Evolutionary conservation across 2,888 invertebrate species (phyloP).

Genomic region (Dromius quadrimaculatus): DNA sequence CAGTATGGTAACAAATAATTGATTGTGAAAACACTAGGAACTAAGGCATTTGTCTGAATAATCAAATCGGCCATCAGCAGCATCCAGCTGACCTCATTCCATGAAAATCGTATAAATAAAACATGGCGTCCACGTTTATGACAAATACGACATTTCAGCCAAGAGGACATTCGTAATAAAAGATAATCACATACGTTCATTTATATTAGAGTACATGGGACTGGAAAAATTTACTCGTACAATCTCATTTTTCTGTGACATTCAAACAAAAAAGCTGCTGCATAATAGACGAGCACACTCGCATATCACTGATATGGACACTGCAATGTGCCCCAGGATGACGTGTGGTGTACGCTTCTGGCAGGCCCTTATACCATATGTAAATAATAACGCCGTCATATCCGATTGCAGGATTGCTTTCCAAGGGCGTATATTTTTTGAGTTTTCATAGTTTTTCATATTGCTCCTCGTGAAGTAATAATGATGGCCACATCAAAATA

Average conservation of each 20-base stretch:
- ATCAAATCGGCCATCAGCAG: slow-evolving; percentile 22
- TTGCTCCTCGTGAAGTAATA: too few species aligned
- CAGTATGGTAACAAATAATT: too few species aligned
- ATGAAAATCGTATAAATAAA: slow-evolving; percentile 18
- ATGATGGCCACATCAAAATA: too few species aligned
- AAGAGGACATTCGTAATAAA: slow-evolving; percentile 48
- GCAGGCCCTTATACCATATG: slow-evolving; percentile 42
- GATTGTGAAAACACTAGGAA: too few species aligned
- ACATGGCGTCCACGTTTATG: slow-evolving; percentile 11
- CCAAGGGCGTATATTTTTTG: slow-evolving; percentile 19
- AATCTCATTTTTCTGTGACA: slow-evolving; percentile 49
- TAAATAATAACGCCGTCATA: slow-evolving; percentile 42
- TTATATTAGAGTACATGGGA: slow-evolving; percentile 40
- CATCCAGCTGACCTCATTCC: slow-evolving; percentile 3
- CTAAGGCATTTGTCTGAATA: too few species aligned
- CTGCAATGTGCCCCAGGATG: slow-evolving; percentile 29
- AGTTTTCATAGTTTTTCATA: too few species aligned
- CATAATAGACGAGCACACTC: slow-evolving; percentile 38
- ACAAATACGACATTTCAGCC: slow-evolving; percentile 37
- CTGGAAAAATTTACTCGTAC: slow-evolving; percentile 41
- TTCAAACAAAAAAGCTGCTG: slow-evolving; percentile 37
- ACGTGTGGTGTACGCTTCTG: slow-evolving; percentile 24
- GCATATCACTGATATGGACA: too few species aligned
- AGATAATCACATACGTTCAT: slow-evolving; percentile 50
- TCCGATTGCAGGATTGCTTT: slow-evolving; percentile 48